phyloP scores from a whole-genome alignment of 2,113 vertebrate genomes.

The Monopterus albus region DNA sequence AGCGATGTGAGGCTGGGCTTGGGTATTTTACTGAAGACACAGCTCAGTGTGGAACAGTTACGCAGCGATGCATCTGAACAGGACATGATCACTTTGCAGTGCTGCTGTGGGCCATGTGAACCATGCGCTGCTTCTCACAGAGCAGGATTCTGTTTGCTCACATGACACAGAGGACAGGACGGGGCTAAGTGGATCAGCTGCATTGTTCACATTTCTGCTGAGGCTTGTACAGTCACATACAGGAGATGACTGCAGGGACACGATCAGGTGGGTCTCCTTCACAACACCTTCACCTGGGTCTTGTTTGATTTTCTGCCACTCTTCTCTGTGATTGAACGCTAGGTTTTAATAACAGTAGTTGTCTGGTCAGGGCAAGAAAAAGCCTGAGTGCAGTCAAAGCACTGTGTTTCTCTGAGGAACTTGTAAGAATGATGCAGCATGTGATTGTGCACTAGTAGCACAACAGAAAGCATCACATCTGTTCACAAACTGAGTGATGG shows the following conservation, averaged over 20 bases:
- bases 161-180: slow-evolving; percentile 50
- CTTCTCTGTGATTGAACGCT: not conserved
- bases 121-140: too few relatives aligned
- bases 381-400: too few relatives aligned
- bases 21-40: too few relatives aligned
- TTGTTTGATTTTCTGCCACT: not conserved
- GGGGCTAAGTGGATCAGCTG: slow-evolving; percentile 58
- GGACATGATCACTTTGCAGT: too few relatives aligned
- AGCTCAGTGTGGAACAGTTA: too few relatives aligned
- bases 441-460: not conserved
- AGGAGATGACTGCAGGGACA: slow-evolving; percentile 8
- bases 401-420: too few relatives aligned
- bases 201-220: slow-evolving; percentile 64
- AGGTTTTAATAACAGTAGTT: too few relatives aligned
- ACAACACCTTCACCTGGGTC: not conserved
- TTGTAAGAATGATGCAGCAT: not conserved
- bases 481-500: not conserved
- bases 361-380: not conserved
- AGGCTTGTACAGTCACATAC: slow-evolving; percentile 7
- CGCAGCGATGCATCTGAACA: too few relatives aligned
- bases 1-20: too few relatives aligned
- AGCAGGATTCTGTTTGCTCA: slow-evolving; percentile 51
- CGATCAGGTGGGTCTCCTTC: slow-evolving; percentile 60
- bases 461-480: not conserved
- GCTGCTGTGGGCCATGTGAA: too few relatives aligned